phyloP scores from a whole-genome alignment of 2,113 vertebrate genomes.

The Gambusia affinis region DNA sequence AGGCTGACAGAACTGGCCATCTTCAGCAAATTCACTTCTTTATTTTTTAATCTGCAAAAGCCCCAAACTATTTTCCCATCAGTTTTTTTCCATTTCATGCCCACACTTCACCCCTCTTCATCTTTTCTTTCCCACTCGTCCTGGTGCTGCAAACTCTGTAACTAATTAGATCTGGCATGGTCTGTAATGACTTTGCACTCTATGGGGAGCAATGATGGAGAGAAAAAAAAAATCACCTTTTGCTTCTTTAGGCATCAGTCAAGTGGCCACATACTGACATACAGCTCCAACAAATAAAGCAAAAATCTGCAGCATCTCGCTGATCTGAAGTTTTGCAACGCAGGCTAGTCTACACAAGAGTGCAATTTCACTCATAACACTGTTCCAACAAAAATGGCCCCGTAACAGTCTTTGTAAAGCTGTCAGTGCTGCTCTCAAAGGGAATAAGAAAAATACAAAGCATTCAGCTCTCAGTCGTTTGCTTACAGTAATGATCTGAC shows the following conservation, averaged over 20 bases:
- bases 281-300: conserved; percentile 28
- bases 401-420: not conserved
- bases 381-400: not conserved
- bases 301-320: conserved; percentile 37
- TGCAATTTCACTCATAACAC: too few species aligned
- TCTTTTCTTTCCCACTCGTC: conserved; percentile 49
- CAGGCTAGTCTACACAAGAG: too few species aligned
- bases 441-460: not conserved
- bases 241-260: conserved; percentile 73
- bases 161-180: conserved; percentile 77
- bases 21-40: conserved; percentile 57
- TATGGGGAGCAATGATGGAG: conserved; percentile 57
- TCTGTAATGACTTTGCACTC: conserved; percentile 76
- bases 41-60: conserved; percentile 43
- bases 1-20: conserved; percentile 69
- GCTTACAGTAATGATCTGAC: not conserved
- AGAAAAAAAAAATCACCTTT: conserved; percentile 66
- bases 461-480: not conserved
- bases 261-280: conserved; percentile 69
- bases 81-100: conserved; percentile 53
- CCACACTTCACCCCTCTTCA: conserved; percentile 40
- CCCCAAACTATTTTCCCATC: conserved; percentile 49
- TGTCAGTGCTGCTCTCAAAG: not conserved
- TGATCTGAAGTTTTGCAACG: conserved; percentile 33
- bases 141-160: conserved; percentile 70